phyloP scores from a whole-genome alignment of 2,888 invertebrate genomes.

The Amiota communis region DNA sequence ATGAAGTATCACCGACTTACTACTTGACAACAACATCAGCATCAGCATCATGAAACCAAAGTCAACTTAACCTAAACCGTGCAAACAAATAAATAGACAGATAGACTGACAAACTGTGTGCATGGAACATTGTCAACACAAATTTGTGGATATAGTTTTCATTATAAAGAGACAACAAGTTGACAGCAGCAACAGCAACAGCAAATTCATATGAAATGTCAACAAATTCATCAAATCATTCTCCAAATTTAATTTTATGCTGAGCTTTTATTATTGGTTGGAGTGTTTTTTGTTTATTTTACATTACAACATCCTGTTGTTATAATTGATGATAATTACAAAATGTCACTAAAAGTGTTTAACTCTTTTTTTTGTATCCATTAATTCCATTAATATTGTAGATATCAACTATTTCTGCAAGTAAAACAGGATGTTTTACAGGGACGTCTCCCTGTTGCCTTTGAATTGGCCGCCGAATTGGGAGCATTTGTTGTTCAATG shows the following conservation, averaged over 20 bases:
- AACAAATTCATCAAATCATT: too few species aligned
- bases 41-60: neutral
- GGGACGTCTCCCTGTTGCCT: conserved; percentile 91
- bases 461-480: conserved; percentile 92
- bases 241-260: conserved; percentile 44
- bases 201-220: neutral
- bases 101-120: conserved; percentile 21
- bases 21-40: neutral
- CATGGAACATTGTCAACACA: conserved; percentile 11
- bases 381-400: conserved; percentile 71
- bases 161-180: conserved; percentile 35
- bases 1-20: conserved; percentile 9
- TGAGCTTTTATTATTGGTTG: conserved; percentile 46
- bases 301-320: neutral
- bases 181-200: conserved; percentile 18
- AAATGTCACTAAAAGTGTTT: conserved; percentile 37
- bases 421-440: conserved; percentile 96
- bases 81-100: neutral
- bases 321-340: conserved; percentile 15
- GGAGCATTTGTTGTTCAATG: conserved; percentile 96
- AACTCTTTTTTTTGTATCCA: conserved; percentile 22
- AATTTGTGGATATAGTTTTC: too few species aligned
- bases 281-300: neutral
- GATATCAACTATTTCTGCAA: conserved; percentile 98
- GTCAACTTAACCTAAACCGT: neutral